A percentile compares a stretch with the other conserved stretches of the same genome.
These are phyloP conservation scores for Ericerus pela DNA, from an alignment of 1,140 invertebrate species.

Conservation along the genomic window DNA sequence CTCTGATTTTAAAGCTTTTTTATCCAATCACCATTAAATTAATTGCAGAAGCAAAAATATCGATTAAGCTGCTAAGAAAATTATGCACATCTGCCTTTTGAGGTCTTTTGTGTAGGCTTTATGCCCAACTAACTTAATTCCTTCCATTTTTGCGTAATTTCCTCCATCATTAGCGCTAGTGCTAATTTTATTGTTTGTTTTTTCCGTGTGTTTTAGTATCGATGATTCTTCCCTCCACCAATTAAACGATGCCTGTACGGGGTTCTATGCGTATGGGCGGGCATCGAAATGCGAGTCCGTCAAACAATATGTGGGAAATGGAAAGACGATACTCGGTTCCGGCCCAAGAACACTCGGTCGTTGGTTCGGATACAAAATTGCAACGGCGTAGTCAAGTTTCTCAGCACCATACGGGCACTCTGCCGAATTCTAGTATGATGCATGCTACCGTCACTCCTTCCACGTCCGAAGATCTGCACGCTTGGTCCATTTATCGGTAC, in stretches of 20 bases:
- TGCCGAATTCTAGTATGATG: slow-evolving; percentile 36
- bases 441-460: slow-evolving; percentile 40
- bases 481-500: slow-evolving; percentile 87
- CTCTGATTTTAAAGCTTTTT: too few relatives aligned
- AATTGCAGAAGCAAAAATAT: too few relatives aligned
- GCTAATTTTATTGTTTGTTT: too few relatives aligned
- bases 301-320: slow-evolving; percentile 39
- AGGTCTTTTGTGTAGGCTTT: too few relatives aligned
- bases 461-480: slow-evolving; percentile 76
- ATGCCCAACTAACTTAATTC: too few relatives aligned
- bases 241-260: neutral
- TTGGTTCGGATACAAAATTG: slow-evolving; percentile 10
- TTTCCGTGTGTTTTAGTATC: too few relatives aligned
- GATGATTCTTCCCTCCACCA: too few relatives aligned
- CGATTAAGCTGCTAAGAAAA: too few relatives aligned
- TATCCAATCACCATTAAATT: too few relatives aligned
- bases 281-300: neutral
- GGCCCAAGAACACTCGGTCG: slow-evolving; percentile 34
- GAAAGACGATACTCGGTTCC: slow-evolving; percentile 72
- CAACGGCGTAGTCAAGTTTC: neutral
- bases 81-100: too few relatives aligned
- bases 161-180: too few relatives aligned
- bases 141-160: too few relatives aligned
- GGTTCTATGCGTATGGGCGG: neutral
- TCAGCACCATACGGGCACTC: slow-evolving; percentile 8